phyloP scores from a whole-genome alignment of 2,113 vertebrate genomes.

The Saguinus midas region DNA sequence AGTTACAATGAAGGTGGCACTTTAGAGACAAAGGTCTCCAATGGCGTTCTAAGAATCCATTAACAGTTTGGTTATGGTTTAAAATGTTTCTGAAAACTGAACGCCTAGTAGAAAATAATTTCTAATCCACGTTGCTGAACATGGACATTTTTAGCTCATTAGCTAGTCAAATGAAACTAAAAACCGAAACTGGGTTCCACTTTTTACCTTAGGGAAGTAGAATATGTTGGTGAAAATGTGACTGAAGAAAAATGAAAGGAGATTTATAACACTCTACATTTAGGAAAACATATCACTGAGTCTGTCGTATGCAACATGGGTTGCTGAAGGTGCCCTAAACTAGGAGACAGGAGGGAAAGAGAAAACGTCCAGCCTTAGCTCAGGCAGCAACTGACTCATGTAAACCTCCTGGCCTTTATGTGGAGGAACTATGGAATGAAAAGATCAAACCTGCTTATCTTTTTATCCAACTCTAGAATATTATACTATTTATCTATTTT shows the following conservation, averaged over 20 bases:
- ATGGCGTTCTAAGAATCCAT: not conserved
- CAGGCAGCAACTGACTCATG: not conserved
- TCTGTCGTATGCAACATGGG: not conserved
- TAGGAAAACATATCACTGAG: not conserved
- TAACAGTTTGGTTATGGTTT: not conserved
- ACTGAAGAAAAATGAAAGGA: not conserved
- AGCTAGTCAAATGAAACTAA: constrained; percentile 34
- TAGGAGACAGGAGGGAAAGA: not conserved
- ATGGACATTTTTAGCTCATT: constrained; percentile 41
- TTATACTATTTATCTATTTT: not conserved
- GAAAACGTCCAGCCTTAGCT: not conserved
- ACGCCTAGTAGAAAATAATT: constrained; percentile 3
- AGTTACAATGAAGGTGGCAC: not conserved
- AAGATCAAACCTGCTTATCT: not conserved
- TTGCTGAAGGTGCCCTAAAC: not conserved
- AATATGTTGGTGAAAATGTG: not conserved
- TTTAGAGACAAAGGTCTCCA: not conserved
- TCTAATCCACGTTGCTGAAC: constrained; percentile 8
- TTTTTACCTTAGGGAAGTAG: not conserved
- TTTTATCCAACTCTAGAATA: not conserved
- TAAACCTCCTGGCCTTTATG: not conserved
- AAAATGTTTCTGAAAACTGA: not conserved
- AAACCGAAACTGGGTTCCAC: not conserved
- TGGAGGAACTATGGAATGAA: not conserved
- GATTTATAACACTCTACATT: not conserved